phyloP scores from a whole-genome alignment of 2,888 invertebrate species.

The Steinernema carpocapsae region DNA sequence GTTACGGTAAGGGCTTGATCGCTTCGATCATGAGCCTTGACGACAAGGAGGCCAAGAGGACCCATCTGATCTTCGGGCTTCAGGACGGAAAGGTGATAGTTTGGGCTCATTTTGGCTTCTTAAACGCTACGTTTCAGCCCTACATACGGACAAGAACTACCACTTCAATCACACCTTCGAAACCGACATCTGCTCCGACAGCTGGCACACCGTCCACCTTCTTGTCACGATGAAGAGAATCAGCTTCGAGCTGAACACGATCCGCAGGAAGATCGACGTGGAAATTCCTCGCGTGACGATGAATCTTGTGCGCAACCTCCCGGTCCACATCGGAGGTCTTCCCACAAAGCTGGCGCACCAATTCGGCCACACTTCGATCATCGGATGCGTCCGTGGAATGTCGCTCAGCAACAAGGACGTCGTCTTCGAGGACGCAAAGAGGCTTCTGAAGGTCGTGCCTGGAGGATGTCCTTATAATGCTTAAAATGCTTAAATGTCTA shows the following conservation, averaged over 20 bases:
- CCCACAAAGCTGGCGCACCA: slow-evolving; percentile 41
- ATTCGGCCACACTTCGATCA: slow-evolving; percentile 44
- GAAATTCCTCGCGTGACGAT: slow-evolving; percentile 38
- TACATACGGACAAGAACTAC: slow-evolving; percentile 35
- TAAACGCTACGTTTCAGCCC: slow-evolving; percentile 40
- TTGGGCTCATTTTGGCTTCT: background rate
- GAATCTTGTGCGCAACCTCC: slow-evolving; percentile 48
- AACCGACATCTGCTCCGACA: slow-evolving; percentile 51
- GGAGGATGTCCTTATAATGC: slow-evolving; percentile 56
- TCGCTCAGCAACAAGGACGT: slow-evolving; percentile 47
- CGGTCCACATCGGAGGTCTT: slow-evolving; percentile 55
- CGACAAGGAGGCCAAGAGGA: slow-evolving; percentile 25
- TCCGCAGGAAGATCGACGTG: slow-evolving; percentile 39
- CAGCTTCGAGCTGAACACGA: slow-evolving; percentile 42
- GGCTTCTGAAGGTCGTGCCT: slow-evolving; percentile 55
- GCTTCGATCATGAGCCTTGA: slow-evolving; percentile 41
- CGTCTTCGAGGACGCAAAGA: slow-evolving; percentile 52
- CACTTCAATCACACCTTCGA: slow-evolving; percentile 37
- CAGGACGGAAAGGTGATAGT: slow-evolving; percentile 38
- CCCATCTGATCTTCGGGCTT: slow-evolving; percentile 38
- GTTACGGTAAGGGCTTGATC: slow-evolving; percentile 44
- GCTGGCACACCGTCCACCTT: slow-evolving; percentile 58
- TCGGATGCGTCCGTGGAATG: slow-evolving; percentile 56
- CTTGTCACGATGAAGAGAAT: slow-evolving; percentile 40
- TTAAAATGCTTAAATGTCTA: background rate